A percentile compares a stretch with the other conserved stretches of the same genome.
These are phyloP conservation scores for Drosophila cognata DNA, from an alignment of 2,888 invertebrate genomes.

Conservation along the genomic window DNA sequence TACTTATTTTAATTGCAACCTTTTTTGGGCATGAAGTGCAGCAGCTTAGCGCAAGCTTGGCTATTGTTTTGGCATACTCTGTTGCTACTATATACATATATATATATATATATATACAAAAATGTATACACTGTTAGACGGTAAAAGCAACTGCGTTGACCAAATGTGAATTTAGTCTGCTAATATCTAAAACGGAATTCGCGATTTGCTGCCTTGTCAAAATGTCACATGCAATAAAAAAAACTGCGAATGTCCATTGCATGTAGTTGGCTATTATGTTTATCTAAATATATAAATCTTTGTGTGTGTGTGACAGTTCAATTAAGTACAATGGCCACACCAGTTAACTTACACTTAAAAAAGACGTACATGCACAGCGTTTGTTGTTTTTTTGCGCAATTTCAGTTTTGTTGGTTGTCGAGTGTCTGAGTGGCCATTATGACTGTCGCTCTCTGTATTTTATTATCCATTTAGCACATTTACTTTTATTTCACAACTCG, in stretches of 20 bases:
- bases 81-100: not conserved
- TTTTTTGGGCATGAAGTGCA: slow-evolving; percentile 72
- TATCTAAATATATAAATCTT: slow-evolving; percentile 43
- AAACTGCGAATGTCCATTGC: slow-evolving; percentile 17
- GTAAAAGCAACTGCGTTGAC: slow-evolving; percentile 9
- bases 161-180: not conserved
- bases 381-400: slow-evolving; percentile 34
- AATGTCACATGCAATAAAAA: slow-evolving; percentile 42
- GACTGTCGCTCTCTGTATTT: slow-evolving; percentile 73
- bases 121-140: slow-evolving; percentile 1
- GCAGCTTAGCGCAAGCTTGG: slow-evolving; percentile 70
- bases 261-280: slow-evolving; percentile 52
- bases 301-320: slow-evolving; percentile 68
- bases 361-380: slow-evolving; percentile 29
- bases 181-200: slow-evolving; percentile 28
- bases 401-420: slow-evolving; percentile 52
- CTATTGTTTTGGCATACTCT: slow-evolving; percentile 31
- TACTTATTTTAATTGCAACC: slow-evolving; percentile 79
- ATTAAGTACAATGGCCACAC: slow-evolving; percentile 74
- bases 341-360: slow-evolving; percentile 80
- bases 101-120: not conserved
- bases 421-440: slow-evolving; percentile 72
- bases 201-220: slow-evolving; percentile 9
- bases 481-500: slow-evolving; percentile 72
- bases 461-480: slow-evolving; percentile 81